These are phyloP conservation scores for Solea solea DNA, from an alignment of 2,113 vertebrate genomes.

Conservation along the genomic window DNA sequence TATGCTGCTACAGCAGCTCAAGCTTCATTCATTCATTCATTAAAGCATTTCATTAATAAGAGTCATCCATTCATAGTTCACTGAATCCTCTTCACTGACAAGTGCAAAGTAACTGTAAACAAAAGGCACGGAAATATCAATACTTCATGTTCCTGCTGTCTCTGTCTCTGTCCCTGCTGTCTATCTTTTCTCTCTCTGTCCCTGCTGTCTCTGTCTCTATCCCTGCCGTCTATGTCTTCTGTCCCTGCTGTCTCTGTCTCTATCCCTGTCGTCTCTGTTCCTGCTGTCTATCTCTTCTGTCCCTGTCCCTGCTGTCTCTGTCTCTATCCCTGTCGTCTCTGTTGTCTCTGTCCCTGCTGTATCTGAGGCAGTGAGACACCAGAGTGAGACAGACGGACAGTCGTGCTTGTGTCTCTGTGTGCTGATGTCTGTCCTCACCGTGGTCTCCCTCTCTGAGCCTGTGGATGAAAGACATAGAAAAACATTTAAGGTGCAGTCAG, in stretches of 20 bases:
- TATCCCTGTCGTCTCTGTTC: too few relatives aligned
- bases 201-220: too few relatives aligned
- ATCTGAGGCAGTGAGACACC: slow-evolving; percentile 3
- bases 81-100: slow-evolving; percentile 75
- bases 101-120: slow-evolving; percentile 72
- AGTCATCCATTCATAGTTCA: slow-evolving; percentile 64
- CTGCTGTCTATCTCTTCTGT: not conserved
- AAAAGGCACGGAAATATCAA: slow-evolving; percentile 62
- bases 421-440: slow-evolving; percentile 70
- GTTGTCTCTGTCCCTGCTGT: too few relatives aligned
- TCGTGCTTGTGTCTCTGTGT: slow-evolving; percentile 58
- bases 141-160: slow-evolving; percentile 31
- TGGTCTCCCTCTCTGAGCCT: slow-evolving; percentile 71
- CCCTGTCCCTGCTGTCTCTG: too few relatives aligned
- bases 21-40: slow-evolving; percentile 48
- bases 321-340: too few relatives aligned
- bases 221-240: too few relatives aligned
- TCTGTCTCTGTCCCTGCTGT: too few relatives aligned
- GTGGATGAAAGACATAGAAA: slow-evolving; percentile 61
- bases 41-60: slow-evolving; percentile 78
- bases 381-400: slow-evolving; percentile 38
- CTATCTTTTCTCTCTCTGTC: too few relatives aligned
- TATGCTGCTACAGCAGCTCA: slow-evolving; percentile 47
- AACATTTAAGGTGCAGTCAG: slow-evolving; percentile 47
- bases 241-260: not conserved